Percentiles rank a stretch among this genome's conserved stretches.
Conservation (phyloP, 2,113 vertebrate species). For the Pao palembangensis region DNA sequence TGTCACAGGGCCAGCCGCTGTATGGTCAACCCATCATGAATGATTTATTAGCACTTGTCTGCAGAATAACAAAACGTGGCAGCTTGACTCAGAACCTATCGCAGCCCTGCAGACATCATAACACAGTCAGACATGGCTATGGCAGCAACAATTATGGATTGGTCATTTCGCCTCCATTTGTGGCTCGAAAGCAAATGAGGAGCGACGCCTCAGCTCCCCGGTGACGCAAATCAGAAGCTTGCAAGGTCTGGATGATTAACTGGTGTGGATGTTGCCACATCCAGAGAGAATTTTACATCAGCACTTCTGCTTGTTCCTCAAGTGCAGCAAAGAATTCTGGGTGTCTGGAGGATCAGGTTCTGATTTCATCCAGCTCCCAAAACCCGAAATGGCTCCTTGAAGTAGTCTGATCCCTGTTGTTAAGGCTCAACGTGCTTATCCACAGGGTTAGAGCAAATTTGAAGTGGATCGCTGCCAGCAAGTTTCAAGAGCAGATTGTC, state of each 20-base stretch:
- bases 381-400: conserved; percentile 14
- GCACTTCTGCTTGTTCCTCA: conserved; percentile 1
- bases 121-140: conserved; percentile 33
- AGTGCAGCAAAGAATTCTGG: not conserved
- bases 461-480: conserved; percentile 19
- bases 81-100: conserved; percentile 35
- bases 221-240: conserved; percentile 34
- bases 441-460: conserved; percentile 21
- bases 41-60: conserved; percentile 27
- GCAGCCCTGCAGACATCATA: conserved; percentile 38
- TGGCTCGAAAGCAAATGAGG: conserved; percentile 42
- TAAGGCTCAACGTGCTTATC: conserved; percentile 13
- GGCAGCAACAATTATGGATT: conserved; percentile 29
- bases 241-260: conserved; percentile 19
- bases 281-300: conserved; percentile 10
- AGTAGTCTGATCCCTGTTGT: conserved; percentile 31
- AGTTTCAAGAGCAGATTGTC: conserved; percentile 34
- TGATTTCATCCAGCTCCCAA: conserved; percentile 12
- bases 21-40: conserved; percentile 19
- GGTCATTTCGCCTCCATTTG: conserved; percentile 33
- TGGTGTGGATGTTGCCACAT: conserved; percentile 2
- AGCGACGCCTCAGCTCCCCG: conserved; percentile 31
- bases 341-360: conserved; percentile 10
- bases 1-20: conserved; percentile 3
- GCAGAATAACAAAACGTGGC: conserved; percentile 41